A percentile compares a stretch with the other conserved stretches of the same genome.
Evolutionary conservation across 2,797 vertebrate genomes (phyloP).

Genomic region (Morelia viridis): DNA sequence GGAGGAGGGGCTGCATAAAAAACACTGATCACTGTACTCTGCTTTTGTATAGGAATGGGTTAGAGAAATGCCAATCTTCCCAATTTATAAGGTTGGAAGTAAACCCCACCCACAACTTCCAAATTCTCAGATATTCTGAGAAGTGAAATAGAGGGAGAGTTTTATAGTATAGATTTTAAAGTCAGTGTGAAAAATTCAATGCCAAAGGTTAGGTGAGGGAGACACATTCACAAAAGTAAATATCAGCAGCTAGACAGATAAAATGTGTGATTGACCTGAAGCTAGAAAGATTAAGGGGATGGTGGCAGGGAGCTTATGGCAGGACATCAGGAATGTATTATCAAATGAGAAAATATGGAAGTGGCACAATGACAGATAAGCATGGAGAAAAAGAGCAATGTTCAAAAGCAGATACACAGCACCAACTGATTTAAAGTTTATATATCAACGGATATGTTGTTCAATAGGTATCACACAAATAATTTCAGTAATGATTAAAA

Average conservation of each 20-base stretch:
- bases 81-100: background rate
- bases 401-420: background rate
- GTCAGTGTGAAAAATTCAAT: background rate
- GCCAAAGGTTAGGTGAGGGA: background rate
- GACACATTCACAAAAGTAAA: background rate
- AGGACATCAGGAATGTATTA: background rate
- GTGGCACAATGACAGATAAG: background rate
- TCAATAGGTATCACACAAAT: background rate
- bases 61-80: background rate
- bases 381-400: background rate
- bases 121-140: background rate
- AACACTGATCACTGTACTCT: background rate
- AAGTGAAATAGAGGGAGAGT: background rate
- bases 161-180: background rate
- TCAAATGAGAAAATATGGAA: background rate
- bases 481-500: background rate
- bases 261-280: background rate
- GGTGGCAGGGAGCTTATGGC: background rate
- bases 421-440: background rate
- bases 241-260: no score
- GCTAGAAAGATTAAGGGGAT: background rate
- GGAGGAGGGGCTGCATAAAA: background rate
- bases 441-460: background rate
- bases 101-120: background rate
- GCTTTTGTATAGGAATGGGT: background rate